Evolutionary conservation across 2,888 invertebrate species (phyloP).

Genomic region (Tinea pellionella): DNA sequence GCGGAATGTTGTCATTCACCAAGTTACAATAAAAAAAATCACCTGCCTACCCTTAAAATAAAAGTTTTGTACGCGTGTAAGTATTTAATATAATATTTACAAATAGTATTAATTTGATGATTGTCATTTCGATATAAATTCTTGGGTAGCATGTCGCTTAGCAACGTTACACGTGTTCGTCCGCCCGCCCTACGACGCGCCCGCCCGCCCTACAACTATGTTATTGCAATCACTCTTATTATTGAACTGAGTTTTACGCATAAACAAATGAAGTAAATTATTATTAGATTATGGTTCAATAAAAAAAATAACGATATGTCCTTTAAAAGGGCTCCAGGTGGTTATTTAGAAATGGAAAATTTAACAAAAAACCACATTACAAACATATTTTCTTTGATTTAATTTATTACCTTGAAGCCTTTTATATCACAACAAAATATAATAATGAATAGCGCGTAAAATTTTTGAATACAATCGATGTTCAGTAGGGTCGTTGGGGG

Average conservation of each 20-base stretch:
- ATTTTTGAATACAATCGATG: not conserved
- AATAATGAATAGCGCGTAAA: not conserved
- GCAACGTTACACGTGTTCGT: slow-evolving; percentile 11
- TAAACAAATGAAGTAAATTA: not conserved
- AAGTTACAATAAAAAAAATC: no score
- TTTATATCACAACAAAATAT: not conserved
- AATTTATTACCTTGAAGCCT: no score
- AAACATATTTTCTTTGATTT: no score
- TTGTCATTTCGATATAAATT: not conserved
- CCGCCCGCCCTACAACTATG: not conserved
- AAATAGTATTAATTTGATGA: no score
- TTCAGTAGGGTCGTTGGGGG: slow-evolving; percentile 4
- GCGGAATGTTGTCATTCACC: no score
- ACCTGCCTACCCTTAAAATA: no score
- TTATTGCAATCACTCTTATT: not conserved
- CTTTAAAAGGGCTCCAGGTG: no score
- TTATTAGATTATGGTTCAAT: not conserved
- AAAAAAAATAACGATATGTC: no score
- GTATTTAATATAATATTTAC: no score
- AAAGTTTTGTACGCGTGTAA: no score
- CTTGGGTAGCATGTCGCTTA: not conserved
- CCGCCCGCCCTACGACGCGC: not conserved
- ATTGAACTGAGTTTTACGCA: not conserved
- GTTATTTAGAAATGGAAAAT: no score
- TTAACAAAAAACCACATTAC: no score